phyloP scores from a whole-genome alignment of 2,797 vertebrate species.

The Mormyrops boulengeri region DNA sequence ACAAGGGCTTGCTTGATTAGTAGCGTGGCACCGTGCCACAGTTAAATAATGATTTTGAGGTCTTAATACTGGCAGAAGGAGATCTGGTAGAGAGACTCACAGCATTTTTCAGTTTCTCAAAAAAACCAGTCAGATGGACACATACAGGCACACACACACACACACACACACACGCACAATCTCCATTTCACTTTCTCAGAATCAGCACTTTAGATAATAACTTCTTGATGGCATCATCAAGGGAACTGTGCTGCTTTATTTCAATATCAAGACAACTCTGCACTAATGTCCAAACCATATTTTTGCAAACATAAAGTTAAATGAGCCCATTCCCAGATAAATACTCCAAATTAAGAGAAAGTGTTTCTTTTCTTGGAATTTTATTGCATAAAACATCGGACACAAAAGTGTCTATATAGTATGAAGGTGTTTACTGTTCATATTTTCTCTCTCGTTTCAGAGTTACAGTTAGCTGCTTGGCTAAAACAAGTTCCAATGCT shows the following conservation, averaged over 20 bases:
- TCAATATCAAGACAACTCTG: background rate
- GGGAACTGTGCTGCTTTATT: background rate
- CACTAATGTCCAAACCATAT: constrained; percentile 1
- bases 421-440: background rate
- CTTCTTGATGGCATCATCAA: background rate
- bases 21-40: background rate
- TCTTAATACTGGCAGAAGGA: background rate
- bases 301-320: constrained; percentile 16
- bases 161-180: background rate
- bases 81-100: background rate
- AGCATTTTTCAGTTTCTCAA: background rate
- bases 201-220: constrained; percentile 18
- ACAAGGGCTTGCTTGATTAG: background rate
- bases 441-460: background rate
- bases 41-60: background rate
- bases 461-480: background rate
- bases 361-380: background rate
- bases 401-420: background rate
- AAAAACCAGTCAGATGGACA: background rate
- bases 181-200: background rate
- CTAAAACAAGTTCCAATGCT: background rate
- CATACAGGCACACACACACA: background rate
- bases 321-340: constrained; percentile 7
- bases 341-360: background rate
- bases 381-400: background rate